Conservation (phyloP, 2,797 vertebrate species). For the Manis pentadactyla region DNA sequence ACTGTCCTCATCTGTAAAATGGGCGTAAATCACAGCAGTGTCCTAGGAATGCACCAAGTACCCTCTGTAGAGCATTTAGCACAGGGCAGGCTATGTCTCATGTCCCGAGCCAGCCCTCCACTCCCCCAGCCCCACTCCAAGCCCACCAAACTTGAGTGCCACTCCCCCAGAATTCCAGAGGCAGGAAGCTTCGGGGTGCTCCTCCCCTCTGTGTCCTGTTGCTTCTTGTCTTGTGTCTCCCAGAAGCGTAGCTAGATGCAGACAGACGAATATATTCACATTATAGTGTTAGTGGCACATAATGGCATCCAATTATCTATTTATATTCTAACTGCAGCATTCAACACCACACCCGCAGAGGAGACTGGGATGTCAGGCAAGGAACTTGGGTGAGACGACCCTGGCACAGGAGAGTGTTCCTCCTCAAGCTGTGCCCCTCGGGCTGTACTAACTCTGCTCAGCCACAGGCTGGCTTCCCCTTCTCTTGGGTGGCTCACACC, state of each 20-base stretch:
- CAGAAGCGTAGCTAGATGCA: not conserved
- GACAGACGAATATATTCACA: not conserved
- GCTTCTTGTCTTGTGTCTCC: not conserved
- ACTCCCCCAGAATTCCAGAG: not conserved
- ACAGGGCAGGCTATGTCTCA: not conserved
- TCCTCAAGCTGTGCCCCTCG: not conserved
- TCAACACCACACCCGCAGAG: not conserved
- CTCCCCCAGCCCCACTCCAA: not conserved
- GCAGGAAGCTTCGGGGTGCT: fast-evolving
- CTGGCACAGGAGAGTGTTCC: fast-evolving
- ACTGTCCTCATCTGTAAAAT: not conserved
- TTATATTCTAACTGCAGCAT: not conserved
- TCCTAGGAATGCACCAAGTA: not conserved
- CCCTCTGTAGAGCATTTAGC: not conserved
- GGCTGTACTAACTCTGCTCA: not conserved
- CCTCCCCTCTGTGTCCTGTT: not conserved
- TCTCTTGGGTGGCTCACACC: not conserved
- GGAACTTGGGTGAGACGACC: not conserved
- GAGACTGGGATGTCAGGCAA: not conserved
- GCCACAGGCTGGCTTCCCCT: not conserved
- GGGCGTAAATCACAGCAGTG: not conserved
- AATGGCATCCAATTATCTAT: not conserved
- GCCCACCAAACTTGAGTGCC: not conserved
- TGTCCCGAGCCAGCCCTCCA: too few species aligned
- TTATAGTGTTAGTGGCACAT: fast-evolving